Evolutionary conservation across 1,140 invertebrate species (phyloP).

Genomic region (Aporrectodea caliginosa): DNA sequence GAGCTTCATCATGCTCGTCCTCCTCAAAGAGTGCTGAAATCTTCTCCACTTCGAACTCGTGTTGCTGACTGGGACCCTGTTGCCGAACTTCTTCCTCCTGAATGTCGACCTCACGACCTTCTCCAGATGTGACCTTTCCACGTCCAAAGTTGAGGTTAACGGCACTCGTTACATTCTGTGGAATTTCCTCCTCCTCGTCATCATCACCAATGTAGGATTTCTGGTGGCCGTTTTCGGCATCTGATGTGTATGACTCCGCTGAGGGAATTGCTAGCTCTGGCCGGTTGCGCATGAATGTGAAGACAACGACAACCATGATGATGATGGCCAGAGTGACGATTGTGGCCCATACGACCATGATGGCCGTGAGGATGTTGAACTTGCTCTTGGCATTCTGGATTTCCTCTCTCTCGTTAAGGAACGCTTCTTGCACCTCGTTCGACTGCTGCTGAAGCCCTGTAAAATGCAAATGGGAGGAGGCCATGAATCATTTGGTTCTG

Average conservation of each 20-base stretch:
- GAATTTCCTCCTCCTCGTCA: neutral
- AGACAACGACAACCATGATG: neutral
- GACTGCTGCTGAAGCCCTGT: neutral
- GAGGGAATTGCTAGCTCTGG: neutral
- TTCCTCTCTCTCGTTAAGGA: neutral
- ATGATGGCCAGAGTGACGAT: neutral
- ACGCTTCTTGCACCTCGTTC: neutral
- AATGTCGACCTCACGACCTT: neutral
- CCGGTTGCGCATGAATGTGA: neutral
- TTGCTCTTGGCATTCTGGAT: neutral
- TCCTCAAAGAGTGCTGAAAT: neutral
- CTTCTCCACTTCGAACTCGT: neutral
- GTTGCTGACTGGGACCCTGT: neutral
- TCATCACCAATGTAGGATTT: neutral
- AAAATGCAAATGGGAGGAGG: too few relatives aligned
- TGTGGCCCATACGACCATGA: neutral
- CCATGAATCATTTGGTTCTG: too few relatives aligned
- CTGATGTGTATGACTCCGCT: neutral
- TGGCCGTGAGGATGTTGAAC: neutral
- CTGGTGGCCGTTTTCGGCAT: neutral
- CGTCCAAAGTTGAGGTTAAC: neutral
- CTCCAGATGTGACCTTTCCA: neutral
- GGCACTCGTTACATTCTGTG: neutral
- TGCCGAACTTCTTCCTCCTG: neutral
- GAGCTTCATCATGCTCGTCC: neutral